phyloP scores from a whole-genome alignment of 2,888 invertebrate species.

The Apamea monoglypha region DNA sequence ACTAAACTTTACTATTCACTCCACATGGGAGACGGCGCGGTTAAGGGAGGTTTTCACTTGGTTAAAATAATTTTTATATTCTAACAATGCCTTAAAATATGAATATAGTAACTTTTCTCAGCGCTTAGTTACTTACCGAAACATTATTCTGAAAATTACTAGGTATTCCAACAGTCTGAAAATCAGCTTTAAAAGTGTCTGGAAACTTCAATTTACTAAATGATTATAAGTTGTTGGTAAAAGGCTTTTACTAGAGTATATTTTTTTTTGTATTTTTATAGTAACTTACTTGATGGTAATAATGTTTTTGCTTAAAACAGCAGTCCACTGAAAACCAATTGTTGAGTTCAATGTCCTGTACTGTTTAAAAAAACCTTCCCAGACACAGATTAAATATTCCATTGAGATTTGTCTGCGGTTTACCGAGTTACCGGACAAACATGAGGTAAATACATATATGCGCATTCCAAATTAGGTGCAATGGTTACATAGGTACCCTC shows the following conservation, averaged over 20 bases:
- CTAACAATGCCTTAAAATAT: conserved; percentile 4
- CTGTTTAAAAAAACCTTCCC: conserved; percentile 8
- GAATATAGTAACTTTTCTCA: background rate
- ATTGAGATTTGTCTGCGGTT: conserved; percentile 45
- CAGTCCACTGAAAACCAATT: background rate
- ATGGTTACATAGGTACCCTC: conserved; percentile 31
- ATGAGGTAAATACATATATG: conserved; percentile 43
- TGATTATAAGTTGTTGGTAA: background rate
- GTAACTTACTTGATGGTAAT: background rate
- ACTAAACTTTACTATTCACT: conserved; percentile 64
- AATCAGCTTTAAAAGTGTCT: background rate
- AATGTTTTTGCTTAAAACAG: background rate
- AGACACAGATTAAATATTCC: conserved; percentile 18
- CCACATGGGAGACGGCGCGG: conserved; percentile 42
- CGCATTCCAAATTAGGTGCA: conserved; percentile 45
- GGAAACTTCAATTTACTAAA: background rate
- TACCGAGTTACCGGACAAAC: conserved; percentile 30
- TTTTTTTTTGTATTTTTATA: background rate
- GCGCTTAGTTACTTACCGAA: background rate
- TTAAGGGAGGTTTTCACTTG: conserved; percentile 23
- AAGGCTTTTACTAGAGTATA: background rate
- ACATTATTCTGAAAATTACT: conserved; percentile 1
- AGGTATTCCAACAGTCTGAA: background rate
- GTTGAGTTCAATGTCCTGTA: background rate
- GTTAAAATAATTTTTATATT: conserved; percentile 21